Evolutionary conservation across 2,797 vertebrate genomes (phyloP), one percentile per base, ranked within the genome.

Genomic region (Rhinella marina): DNA sequence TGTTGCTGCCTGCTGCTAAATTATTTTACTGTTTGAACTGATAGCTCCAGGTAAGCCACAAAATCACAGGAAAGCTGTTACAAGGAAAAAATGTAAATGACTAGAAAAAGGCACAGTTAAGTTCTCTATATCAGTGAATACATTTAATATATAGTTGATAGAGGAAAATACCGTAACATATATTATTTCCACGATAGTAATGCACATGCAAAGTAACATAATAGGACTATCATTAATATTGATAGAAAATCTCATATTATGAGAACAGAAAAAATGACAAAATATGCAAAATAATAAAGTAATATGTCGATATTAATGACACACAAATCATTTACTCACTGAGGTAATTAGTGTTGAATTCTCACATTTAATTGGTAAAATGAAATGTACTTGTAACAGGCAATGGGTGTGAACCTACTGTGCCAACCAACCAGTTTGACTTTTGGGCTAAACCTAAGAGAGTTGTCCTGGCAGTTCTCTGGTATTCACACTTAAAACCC

Each of bases 1-100:
- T 84, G 82, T 80, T 80, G 76, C n/a, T 81, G 59, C 77, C 83
- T 81, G 66, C 77, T 75, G 77, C 41, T 88, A 81, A 85, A 85
- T 85, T 81, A 81, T 85, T 81, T 85, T 85, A 85, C 80, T 81
- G 77, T 88, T 73, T 81, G 66, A 88, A 85, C 41, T 64, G 68
- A 81, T 88, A 80, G 76, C 77, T 88, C 16, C 11, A 66, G 81
- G 86, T 77, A 57, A 62, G 82, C 11, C 41, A 32, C 72, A 85
- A 75, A 79, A 81, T 85, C 68, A 75, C 66, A 85, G 25, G 70
- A 73, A 76, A 61, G 16, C 78, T 23, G 21, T 80, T 79, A 25
- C 64, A 80, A 52, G 17, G 54, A 25, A 75, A 68, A 81, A 81
- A 85, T 88, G 56, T 32, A 85, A 81, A 84, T 81, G 41, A 29